phyloP scores from a whole-genome alignment of 2,113 vertebrate genomes.

The Xiphorhynchus elegans region DNA sequence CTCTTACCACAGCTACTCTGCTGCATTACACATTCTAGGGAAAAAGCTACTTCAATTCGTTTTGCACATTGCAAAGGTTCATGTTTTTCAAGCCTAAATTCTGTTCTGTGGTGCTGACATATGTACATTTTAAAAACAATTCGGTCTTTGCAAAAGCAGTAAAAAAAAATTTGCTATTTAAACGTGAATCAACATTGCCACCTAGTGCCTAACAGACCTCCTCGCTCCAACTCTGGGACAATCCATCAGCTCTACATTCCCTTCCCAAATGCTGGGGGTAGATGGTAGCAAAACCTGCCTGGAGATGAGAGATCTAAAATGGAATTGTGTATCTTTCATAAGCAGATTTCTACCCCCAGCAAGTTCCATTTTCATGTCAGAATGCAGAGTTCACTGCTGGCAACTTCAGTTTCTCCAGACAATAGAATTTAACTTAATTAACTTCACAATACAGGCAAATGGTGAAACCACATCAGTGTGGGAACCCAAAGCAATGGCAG shows the following conservation, averaged over 20 bases:
- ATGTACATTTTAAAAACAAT: not conserved
- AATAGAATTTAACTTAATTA: not conserved
- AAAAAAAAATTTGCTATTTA: not conserved
- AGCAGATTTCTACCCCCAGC: fast-evolving
- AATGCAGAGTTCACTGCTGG: not conserved
- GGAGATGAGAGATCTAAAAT: not conserved
- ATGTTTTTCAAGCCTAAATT: not conserved
- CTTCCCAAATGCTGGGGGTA: not conserved
- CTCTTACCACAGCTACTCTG: not conserved
- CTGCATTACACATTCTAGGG: not conserved
- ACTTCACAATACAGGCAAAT: not conserved
- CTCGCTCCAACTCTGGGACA: not conserved
- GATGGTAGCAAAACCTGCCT: not conserved
- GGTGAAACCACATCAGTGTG: fast-evolving
- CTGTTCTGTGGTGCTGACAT: constrained; percentile 36
- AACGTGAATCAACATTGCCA: constrained; percentile 56
- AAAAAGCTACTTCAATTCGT: not conserved
- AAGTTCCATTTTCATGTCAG: not conserved
- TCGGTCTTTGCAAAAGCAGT: not conserved
- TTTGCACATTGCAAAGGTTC: not conserved
- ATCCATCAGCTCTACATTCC: fast-evolving
- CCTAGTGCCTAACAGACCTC: constrained; percentile 42
- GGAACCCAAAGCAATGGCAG: not conserved
- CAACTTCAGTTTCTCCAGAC: not conserved
- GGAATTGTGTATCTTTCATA: not conserved